phyloP scores from a whole-genome alignment of 2,113 vertebrate genomes.

The Microtus richardsoni region DNA sequence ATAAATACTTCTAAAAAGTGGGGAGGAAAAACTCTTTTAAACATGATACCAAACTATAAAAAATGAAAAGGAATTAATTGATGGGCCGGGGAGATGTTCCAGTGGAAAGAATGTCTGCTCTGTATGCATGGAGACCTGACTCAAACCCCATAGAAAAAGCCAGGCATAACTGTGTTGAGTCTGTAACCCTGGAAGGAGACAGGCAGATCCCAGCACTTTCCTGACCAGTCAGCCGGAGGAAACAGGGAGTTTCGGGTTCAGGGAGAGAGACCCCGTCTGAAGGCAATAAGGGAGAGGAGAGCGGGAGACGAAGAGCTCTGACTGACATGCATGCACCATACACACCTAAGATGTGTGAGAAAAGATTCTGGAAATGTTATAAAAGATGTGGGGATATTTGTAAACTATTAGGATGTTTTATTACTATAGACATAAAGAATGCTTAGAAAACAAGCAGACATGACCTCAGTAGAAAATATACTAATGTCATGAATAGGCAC shows the following conservation, averaged over 20 bases:
- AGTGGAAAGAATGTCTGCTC: neutral
- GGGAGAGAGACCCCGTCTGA: neutral
- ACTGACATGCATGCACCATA: too few species aligned
- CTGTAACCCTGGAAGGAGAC: neutral
- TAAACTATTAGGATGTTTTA: conserved; percentile 48
- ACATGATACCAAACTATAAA: conserved; percentile 1
- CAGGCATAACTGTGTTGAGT: neutral
- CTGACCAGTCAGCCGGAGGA: neutral
- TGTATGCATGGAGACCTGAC: neutral
- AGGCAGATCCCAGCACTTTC: neutral
- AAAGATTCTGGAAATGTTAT: neutral
- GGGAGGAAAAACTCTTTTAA: conserved; percentile 44
- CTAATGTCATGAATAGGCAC: conserved; percentile 33
- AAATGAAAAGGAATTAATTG: conserved; percentile 14
- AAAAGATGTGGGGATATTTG: conserved; percentile 13
- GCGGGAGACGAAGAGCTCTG: neutral
- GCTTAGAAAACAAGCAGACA: conserved; percentile 52
- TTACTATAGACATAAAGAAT: neutral
- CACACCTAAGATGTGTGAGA: neutral
- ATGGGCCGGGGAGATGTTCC: neutral
- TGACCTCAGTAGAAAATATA: conserved; percentile 49
- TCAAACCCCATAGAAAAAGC: too few species aligned
- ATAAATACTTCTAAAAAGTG: conserved; percentile 37
- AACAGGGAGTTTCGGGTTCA: neutral
- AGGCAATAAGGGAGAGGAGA: neutral